Conservation (phyloP, 2,113 vertebrate species). For the Bubalus kerabau region DNA sequence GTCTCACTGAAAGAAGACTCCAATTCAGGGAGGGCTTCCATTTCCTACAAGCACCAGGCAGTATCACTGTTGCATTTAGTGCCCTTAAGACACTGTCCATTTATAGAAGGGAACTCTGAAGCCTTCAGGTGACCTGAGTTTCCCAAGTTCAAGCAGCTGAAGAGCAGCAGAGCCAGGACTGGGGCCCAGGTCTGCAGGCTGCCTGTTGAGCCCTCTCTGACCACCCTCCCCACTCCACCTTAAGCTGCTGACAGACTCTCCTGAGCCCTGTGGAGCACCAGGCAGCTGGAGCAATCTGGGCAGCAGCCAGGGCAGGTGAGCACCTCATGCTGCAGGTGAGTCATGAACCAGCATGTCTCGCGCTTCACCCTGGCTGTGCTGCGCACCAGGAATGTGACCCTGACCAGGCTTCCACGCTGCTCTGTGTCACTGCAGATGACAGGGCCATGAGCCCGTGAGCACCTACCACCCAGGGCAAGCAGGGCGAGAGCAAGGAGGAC, state of each 20-base stretch:
- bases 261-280: not conserved
- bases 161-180: not conserved
- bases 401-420: not conserved
- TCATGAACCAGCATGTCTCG: not conserved
- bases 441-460: not conserved
- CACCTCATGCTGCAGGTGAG: not conserved
- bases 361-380: not conserved
- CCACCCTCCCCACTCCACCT: not conserved
- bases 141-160: not conserved
- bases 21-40: not conserved
- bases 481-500: not conserved
- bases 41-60: not conserved
- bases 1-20: not conserved
- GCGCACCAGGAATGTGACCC: not conserved
- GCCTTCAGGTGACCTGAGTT: not conserved
- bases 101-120: not conserved
- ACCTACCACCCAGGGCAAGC: accelerated
- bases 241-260: not conserved
- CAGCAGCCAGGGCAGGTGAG: not conserved
- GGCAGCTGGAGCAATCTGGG: not conserved
- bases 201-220: not conserved
- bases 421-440: not conserved
- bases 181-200: not conserved
- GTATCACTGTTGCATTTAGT: not conserved
- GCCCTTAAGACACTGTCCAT: not conserved